Conservation (phyloP, 2,888 invertebrate genomes). For the Drepana falcataria region DNA sequence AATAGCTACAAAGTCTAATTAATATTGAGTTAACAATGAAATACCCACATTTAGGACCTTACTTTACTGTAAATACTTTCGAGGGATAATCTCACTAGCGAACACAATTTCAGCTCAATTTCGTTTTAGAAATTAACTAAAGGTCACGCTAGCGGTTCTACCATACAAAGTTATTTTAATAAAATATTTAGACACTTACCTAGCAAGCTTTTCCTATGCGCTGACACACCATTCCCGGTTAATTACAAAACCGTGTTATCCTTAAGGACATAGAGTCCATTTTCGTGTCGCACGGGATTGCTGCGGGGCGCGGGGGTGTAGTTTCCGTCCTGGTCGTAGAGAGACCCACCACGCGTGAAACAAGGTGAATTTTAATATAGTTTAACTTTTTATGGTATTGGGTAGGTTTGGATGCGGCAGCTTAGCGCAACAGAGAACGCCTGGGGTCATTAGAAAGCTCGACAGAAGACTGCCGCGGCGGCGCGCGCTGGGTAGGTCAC, state of each 20-base stretch:
- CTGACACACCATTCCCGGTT: slow-evolving; percentile 43
- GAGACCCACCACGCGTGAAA: slow-evolving; percentile 50
- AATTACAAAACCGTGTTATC: slow-evolving; percentile 65
- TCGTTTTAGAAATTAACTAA: neutral
- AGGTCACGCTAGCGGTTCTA: slow-evolving; percentile 11
- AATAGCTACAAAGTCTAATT: too few relatives aligned
- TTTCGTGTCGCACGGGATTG: slow-evolving; percentile 38
- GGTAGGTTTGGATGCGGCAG: slow-evolving; percentile 42
- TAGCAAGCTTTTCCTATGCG: slow-evolving; percentile 40
- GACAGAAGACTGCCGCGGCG: slow-evolving; percentile 75
- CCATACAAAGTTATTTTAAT: slow-evolving; percentile 29
- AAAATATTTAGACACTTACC: slow-evolving; percentile 49
- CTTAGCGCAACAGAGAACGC: slow-evolving; percentile 64
- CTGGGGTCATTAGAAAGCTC: slow-evolving; percentile 77
- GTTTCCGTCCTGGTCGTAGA: slow-evolving; percentile 52
- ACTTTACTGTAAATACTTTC: too few relatives aligned
- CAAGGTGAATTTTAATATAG: slow-evolving; percentile 49
- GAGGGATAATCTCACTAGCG: neutral
- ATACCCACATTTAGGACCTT: too few relatives aligned
- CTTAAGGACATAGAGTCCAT: slow-evolving; percentile 60
- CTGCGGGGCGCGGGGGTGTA: slow-evolving; percentile 30
- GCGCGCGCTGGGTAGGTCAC: slow-evolving; percentile 71
- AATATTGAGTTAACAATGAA: too few relatives aligned
- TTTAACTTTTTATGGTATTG: slow-evolving; percentile 47
- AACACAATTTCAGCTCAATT: neutral